These are phyloP conservation scores for Pterocles burchelli DNA, from an alignment of 2,113 vertebrate genomes.

Conservation along the genomic window DNA sequence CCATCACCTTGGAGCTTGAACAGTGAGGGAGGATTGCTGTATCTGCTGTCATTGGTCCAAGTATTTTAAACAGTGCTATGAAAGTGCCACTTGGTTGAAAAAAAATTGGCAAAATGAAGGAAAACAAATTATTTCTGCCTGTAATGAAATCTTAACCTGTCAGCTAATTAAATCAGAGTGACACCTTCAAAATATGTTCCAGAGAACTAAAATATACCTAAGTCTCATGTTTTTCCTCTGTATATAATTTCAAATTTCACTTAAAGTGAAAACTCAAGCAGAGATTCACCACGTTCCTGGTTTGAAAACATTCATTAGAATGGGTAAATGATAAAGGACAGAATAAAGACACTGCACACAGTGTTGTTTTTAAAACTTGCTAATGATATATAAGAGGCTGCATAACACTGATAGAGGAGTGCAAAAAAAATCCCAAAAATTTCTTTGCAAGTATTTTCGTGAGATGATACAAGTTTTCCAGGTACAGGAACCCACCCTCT, in stretches of 20 bases:
- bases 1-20: neutral
- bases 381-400: neutral
- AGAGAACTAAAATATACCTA: neutral
- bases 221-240: neutral
- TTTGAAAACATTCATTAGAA: neutral
- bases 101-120: conserved; percentile 15
- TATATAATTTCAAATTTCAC: neutral
- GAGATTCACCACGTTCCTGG: neutral
- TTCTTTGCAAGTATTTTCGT: neutral
- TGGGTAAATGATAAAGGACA: neutral
- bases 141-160: neutral
- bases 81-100: neutral
- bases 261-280: neutral
- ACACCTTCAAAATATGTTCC: neutral
- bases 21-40: neutral
- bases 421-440: neutral
- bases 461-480: neutral
- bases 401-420: neutral
- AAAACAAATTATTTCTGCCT: conserved; percentile 13
- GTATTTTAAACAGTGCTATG: neutral
- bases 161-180: conserved; percentile 10
- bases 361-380: neutral
- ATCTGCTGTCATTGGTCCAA: neutral
- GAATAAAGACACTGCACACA: neutral
- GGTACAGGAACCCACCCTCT: neutral